Percentiles rank a stretch among this genome's conserved stretches.
These are phyloP conservation scores for Drosophila yooni DNA, from an alignment of 2,888 invertebrate species.

Conservation along the genomic window DNA sequence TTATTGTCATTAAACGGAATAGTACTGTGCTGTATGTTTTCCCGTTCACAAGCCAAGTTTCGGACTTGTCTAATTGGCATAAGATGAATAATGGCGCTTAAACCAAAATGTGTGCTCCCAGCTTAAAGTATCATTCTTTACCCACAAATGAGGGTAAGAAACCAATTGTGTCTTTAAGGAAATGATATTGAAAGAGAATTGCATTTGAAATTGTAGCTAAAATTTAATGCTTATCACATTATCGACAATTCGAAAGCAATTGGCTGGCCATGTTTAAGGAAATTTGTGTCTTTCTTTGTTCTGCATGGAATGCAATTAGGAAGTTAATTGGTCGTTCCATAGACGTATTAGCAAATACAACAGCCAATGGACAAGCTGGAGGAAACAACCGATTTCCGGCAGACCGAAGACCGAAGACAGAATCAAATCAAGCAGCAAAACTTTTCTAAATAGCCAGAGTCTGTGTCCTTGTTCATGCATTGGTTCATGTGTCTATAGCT, in stretches of 20 bases:
- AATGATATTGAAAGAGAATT: slow-evolving; percentile 34
- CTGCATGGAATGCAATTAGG: slow-evolving; percentile 74
- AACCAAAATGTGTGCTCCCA: neutral
- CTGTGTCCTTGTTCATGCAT: slow-evolving; percentile 7
- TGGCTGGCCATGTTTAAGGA: slow-evolving; percentile 22
- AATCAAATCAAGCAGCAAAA: slow-evolving; percentile 77
- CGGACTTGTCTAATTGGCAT: neutral
- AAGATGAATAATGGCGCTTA: neutral
- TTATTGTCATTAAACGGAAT: neutral
- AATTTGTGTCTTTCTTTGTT: slow-evolving; percentile 33
- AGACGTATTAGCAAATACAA: slow-evolving; percentile 49
- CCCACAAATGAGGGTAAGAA: neutral
- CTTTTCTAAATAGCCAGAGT: slow-evolving; percentile 55
- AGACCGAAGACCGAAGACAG: slow-evolving; percentile 50
- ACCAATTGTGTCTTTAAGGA: neutral
- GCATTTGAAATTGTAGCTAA: slow-evolving; percentile 32
- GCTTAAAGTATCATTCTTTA: neutral
- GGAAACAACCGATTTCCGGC: slow-evolving; percentile 72
- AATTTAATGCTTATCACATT: slow-evolving; percentile 58
- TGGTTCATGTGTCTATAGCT: slow-evolving; percentile 13
- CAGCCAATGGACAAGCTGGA: slow-evolving; percentile 38
- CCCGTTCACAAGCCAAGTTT: neutral
- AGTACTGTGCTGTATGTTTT: too few species aligned
- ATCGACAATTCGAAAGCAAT: slow-evolving; percentile 58
- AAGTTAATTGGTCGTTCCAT: slow-evolving; percentile 64